Base-by-base conservation (phyloP, 2,888 invertebrate genomes). In the Drosophila incognita region DNA sequence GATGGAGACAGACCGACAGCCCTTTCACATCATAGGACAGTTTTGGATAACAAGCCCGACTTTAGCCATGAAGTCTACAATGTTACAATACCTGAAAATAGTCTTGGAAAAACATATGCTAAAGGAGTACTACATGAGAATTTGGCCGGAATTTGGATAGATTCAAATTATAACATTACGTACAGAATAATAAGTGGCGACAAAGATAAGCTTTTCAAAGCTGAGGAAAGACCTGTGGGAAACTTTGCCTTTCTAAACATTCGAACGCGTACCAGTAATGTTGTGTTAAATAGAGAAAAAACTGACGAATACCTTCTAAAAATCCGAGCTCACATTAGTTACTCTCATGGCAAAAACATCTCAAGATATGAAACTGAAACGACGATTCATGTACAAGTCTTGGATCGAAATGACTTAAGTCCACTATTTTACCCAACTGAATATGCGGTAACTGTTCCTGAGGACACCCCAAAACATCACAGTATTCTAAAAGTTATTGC, bases 241-340 rank as follows among this genome's bases (percentile, higher is more conserved):
- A 98, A 99, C 94, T 98, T 99, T 94, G 98, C 97, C 93, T 99
- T 99, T 93, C 94, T 99, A 63, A 94, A 96, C 64, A 95, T 99
- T 72, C 95, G 99, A 89, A 98, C 98, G 78, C 95, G 97, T 91
- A 97, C 98, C 70, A 97, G 97, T 51, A 95, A 96, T 77, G 97
- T 97, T 88, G 97, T 98, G 79, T 94, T 99, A 72, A 99, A 99
- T 94, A 95, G 99, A 74, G 99, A 99, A 93, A 95, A 98, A 63
- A 96, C 96, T 82, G 97, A 98, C 90, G 94, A 95, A 70, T 99
- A 98, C 94, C 94, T 95, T 60, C 94, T 99, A 48, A 96, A 96
- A 85, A 95, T 99, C 77, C 95, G 95, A 81, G 97, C 97, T 2
- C 94, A 95, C 80, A 94, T 96, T 82, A 82, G 59, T 27, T 93